Evolutionary conservation across 2,113 vertebrate species (phyloP).

Genomic region (Mellivora capensis): DNA sequence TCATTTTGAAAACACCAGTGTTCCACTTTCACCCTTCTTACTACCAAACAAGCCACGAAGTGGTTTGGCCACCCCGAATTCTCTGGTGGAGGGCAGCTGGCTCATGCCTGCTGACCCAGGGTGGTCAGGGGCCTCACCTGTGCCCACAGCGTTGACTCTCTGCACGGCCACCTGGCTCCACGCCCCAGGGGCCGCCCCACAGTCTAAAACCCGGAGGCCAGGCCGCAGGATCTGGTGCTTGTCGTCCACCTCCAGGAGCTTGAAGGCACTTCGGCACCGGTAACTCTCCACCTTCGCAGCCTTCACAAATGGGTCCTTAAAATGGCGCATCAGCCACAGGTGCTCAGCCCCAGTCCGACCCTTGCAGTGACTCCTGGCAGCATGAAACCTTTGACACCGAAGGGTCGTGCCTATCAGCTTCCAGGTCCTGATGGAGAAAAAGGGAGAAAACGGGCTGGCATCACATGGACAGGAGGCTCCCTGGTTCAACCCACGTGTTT

Average conservation of each 20-base stretch:
- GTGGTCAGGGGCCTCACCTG: conserved; percentile 78
- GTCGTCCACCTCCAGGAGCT: conserved; percentile 91
- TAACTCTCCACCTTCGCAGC: conserved; percentile 84
- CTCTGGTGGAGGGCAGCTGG: rapidly evolving
- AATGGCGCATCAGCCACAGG: conserved; percentile 88
- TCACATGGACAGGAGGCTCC: neutral
- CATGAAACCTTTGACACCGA: conserved; percentile 78
- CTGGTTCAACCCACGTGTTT: neutral
- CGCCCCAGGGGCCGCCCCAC: conserved; percentile 93
- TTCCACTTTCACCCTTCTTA: neutral
- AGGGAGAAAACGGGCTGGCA: neutral
- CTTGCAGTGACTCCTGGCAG: conserved; percentile 27
- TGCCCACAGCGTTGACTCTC: conserved; percentile 89
- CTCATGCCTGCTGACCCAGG: rapidly evolving
- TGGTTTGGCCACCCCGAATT: rapidly evolving
- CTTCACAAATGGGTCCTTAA: conserved; percentile 93
- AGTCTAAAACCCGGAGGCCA: conserved; percentile 90
- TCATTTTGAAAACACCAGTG: neutral
- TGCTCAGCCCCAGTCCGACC: conserved; percentile 83
- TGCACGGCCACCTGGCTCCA: conserved; percentile 95
- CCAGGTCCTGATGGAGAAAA: conserved; percentile 26
- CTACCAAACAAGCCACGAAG: too few relatives aligned
- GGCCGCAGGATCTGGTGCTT: conserved; percentile 85
- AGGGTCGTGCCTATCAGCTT: neutral
- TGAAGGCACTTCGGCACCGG: conserved; percentile 95